Base-by-base conservation (phyloP, 1,140 invertebrate genomes). In the Gryllus bimaculatus region DNA sequence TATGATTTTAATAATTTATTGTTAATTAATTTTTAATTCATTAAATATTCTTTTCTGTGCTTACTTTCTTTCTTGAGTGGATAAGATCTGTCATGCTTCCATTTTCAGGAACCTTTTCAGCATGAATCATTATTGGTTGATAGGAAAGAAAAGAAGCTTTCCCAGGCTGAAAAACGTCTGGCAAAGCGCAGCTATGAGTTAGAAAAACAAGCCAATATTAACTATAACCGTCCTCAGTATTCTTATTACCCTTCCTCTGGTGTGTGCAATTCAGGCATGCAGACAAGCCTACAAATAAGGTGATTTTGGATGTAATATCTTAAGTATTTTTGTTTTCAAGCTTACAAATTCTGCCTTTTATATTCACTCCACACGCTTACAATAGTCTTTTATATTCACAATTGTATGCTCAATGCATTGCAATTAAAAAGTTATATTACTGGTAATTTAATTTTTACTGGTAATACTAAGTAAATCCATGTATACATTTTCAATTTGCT, bases 51-150 rank as follows among this genome's bases (percentile, higher is more conserved):
- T 26, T 76, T 47, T 8, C 4, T 12, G 39, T 76, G 75, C 18
- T 47, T 26, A 13, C 39, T 13, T 39, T 0, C 12, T 18, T 39
- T 75, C 8, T 76, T 47, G n/a, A 7, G 8, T 13, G 8, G n/a
- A 47, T 73, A 20, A 75, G 66, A 39, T 8, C 13, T 78, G 18
- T 39, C 73, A 66, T 77, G 75, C 75, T 66, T 73, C 26, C 8
- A 79, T 47, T 47, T 74, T 48, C 80, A 91, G 88, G 92, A 95
- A 83, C 98, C 98, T 0, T 99, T 99, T 87, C 93, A 97, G 82
- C 98, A 99, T 84, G 98, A 99, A 86, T 98, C 96, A 26, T 87
- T 99, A 54, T 88, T 99, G 8, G 93, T 99, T 5, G 98, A 99
- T 86, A 90, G 96, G 49, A 98, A 98, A 84, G 97, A 99, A 82